phyloP scores from a whole-genome alignment of 2,797 vertebrate species.

The Dendrocincla fuliginosa region DNA sequence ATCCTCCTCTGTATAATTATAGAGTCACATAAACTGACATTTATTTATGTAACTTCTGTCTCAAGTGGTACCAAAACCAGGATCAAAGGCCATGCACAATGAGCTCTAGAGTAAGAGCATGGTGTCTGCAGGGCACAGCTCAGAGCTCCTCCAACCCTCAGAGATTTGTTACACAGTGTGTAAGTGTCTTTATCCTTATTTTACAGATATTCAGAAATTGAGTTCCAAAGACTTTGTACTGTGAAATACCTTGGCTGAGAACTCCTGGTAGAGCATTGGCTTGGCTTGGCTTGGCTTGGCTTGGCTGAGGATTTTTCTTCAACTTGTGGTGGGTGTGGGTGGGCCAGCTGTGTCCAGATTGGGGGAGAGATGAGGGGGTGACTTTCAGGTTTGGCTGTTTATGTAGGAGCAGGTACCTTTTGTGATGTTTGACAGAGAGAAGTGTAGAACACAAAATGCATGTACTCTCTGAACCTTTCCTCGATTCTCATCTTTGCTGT shows the following conservation, averaged over 20 bases:
- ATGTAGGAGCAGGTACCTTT: not conserved
- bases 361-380: not conserved
- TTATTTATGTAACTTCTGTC: not conserved
- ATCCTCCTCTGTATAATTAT: not conserved
- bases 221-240: not conserved
- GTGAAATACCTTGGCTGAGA: not conserved
- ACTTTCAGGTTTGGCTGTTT: not conserved
- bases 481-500: not conserved
- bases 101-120: not conserved
- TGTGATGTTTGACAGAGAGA: not conserved
- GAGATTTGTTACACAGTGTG: not conserved
- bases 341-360: not conserved
- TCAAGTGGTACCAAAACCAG: not conserved
- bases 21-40: not conserved
- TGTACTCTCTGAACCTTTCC: not conserved
- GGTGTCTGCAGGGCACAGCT: not conserved
- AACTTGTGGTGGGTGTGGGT: not conserved
- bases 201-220: not conserved
- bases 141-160: not conserved
- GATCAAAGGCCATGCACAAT: not conserved
- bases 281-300: not conserved
- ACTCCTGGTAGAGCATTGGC: not conserved
- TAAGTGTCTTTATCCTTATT: not conserved
- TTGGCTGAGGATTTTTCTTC: not conserved
- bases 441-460: not conserved